These are phyloP conservation scores for Oncorhynchus keta DNA, from an alignment of 2,113 vertebrate genomes.

Conservation along the genomic window DNA sequence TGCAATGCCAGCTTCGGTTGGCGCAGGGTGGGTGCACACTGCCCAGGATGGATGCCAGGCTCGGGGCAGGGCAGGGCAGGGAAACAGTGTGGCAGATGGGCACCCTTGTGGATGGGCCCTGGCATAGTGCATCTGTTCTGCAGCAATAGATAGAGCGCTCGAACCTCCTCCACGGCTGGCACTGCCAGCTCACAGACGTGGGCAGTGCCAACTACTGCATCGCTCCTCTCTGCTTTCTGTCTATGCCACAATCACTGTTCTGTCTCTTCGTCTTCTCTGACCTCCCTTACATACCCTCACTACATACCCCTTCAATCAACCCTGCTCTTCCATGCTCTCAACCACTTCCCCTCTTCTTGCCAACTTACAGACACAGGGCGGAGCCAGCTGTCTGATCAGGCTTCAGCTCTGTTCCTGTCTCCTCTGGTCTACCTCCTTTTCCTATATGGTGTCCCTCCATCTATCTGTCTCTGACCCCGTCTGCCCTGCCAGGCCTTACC, in stretches of 20 bases:
- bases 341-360: constrained; percentile 21
- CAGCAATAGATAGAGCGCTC: constrained; percentile 8
- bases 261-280: constrained; percentile 21
- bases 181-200: constrained; percentile 40
- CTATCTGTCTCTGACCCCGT: constrained; percentile 9
- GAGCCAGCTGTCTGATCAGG: too few relatives aligned
- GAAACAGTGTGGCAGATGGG: constrained; percentile 29
- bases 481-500: constrained; percentile 6
- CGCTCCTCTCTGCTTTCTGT: not conserved
- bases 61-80: not conserved
- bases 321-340: constrained; percentile 23
- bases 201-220: constrained; percentile 27
- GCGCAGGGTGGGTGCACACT: constrained; percentile 8
- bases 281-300: constrained; percentile 1
- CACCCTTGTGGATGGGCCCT: constrained; percentile 13
- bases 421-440: constrained; percentile 11
- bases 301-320: constrained; percentile 10
- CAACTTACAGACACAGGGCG: not conserved
- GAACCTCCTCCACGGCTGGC: constrained; percentile 48
- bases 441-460: not conserved
- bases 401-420: not conserved
- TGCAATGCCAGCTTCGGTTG: constrained; percentile 28
- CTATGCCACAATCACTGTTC: too few relatives aligned
- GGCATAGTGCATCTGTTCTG: constrained; percentile 35
- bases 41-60: constrained; percentile 40